Base-by-base conservation (phyloP, 2,797 vertebrate genomes). In the Spinus olivaceus region DNA sequence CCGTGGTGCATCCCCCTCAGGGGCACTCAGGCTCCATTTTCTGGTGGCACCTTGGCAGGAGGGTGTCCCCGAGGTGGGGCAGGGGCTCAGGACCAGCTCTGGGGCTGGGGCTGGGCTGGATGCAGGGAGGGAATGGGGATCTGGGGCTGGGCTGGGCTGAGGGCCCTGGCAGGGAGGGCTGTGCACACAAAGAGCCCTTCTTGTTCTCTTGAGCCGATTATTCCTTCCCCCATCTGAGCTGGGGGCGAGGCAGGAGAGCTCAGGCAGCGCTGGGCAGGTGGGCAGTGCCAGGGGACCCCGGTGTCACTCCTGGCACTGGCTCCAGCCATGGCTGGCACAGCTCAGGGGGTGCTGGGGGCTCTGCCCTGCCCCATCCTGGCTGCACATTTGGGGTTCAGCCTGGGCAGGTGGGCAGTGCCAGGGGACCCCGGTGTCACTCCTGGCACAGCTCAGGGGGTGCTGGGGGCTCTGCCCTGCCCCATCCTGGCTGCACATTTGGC, bases 201-300 rank as follows among this genome's bases (percentile, higher is more conserved):
- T 95, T 94, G 72, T 93, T 56, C 70, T 53, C 23, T 21, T 78
- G 81, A 88, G 35, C 95, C 65, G 88, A 94, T 96, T 87, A 88
- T 81, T 87, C 50, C 86, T 72, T 16, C 66, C 66, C 88, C 60
- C 51, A 10, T 2, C 59, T n/a, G n/a, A 47, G 21, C 60, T 2
- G 39, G 59, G 56, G 82, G 71, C 5, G 5, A 20, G 94, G 91
- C 65, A 67, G 84, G 65, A 10, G 6, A 59, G 81, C 81, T 67
- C 71, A 61, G 84, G 30, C 71, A 1, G 82, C 0, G 0, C 65
- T 79, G 16, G 39, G 39, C 39, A 39, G 39, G 39, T 39, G 39
- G 73, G n/a, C 64, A 54, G 73, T 49, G 94, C 50, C 73, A 3
- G 1, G 59, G 32, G 60, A 12, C 28, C 3, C 25, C 2, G 71